Conservation (phyloP, 2,888 invertebrate genomes). For the Heteromyza rotundicornis region DNA sequence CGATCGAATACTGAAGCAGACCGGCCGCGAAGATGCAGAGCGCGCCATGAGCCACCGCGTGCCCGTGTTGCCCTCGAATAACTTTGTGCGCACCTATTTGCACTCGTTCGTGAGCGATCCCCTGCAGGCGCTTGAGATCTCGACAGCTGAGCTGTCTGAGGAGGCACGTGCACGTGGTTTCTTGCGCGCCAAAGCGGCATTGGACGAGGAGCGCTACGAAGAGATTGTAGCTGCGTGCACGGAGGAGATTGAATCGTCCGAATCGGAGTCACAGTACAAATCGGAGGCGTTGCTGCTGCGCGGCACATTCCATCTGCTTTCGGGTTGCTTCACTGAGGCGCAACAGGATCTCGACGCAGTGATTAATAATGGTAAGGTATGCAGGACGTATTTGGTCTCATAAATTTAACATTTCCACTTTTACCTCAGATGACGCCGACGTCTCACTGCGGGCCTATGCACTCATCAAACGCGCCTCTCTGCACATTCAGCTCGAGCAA, state of each 20-base stretch:
- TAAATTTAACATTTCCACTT: not conserved
- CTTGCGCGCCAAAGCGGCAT: conserved; percentile 72
- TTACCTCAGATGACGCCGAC: conserved; percentile 62
- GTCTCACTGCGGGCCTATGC: conserved; percentile 79
- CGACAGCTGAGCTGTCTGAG: conserved; percentile 29
- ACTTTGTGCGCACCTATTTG: conserved; percentile 87
- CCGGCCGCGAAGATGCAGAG: conserved; percentile 71
- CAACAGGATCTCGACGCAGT: conserved; percentile 75
- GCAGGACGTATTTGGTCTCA: not conserved
- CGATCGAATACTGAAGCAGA: conserved; percentile 85
- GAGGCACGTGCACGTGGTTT: conserved; percentile 66
- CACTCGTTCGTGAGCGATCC: conserved; percentile 89
- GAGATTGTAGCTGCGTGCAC: conserved; percentile 80
- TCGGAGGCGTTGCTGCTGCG: conserved; percentile 79
- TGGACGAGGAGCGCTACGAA: conserved; percentile 76
- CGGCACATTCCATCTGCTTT: conserved; percentile 82
- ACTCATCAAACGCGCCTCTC: conserved; percentile 84
- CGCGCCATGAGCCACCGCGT: conserved; percentile 73
- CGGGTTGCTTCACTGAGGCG: conserved; percentile 77
- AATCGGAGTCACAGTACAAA: conserved; percentile 68
- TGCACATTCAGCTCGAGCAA: conserved; percentile 80
- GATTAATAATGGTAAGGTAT: conserved; percentile 66
- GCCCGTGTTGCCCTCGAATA: conserved; percentile 82
- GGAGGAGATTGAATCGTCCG: conserved; percentile 73
- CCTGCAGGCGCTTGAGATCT: conserved; percentile 66